These are phyloP conservation scores for Pituophis catenifer DNA, from an alignment of 2,113 vertebrate genomes.

Conservation along the genomic window DNA sequence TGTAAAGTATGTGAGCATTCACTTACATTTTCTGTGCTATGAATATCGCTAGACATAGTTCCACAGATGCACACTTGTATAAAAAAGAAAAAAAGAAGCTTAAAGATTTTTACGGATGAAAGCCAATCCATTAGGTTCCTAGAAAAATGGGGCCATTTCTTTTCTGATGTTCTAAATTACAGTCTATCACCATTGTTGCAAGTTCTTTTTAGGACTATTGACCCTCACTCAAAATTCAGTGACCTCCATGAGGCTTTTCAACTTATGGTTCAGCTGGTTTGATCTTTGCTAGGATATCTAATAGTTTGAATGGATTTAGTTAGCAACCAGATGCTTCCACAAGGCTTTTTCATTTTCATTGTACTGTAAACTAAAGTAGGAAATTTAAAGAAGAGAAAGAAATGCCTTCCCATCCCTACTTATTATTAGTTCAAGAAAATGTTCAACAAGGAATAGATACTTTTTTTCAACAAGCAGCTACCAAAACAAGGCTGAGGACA, in stretches of 20 bases:
- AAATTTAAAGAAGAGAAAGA: not conserved
- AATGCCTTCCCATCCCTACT: not conserved
- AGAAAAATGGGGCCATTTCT: not conserved
- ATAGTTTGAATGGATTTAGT: not conserved
- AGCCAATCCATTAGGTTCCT: not conserved
- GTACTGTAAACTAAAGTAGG: not conserved
- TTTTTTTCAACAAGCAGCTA: not conserved
- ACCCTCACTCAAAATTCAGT: not conserved
- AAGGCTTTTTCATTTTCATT: not conserved
- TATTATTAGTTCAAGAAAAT: not conserved
- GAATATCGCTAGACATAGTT: not conserved
- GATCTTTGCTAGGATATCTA: not conserved
- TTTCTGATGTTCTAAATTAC: not conserved
- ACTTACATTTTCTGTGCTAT: not conserved
- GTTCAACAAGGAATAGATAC: not conserved
- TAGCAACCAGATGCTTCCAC: not conserved
- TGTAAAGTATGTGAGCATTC: not conserved
- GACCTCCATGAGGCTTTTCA: not conserved
- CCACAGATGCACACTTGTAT: not conserved
- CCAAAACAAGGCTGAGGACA: not conserved
- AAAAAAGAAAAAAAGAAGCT: not conserved
- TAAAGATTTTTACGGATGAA: not conserved
- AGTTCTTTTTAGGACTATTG: not conserved
- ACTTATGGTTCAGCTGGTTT: not conserved
- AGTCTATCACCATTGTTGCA: not conserved